Evolutionary conservation across 2,888 invertebrate genomes (phyloP).

Genomic region (Chymomyza caudatula): DNA sequence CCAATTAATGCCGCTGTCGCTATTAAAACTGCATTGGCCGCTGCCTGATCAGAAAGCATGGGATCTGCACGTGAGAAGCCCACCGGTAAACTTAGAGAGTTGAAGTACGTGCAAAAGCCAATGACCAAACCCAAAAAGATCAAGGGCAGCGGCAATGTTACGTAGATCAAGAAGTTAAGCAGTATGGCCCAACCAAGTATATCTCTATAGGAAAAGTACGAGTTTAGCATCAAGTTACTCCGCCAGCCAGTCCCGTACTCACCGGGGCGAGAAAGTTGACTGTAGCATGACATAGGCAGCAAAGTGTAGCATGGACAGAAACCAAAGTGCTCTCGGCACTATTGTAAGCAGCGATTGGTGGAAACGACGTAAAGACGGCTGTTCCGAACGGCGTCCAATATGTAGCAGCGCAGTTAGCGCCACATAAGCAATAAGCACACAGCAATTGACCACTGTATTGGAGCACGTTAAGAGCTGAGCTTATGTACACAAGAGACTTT

Average conservation of each 20-base stretch:
- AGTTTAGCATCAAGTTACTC: not conserved
- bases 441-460: conserved; percentile 44
- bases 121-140: conserved; percentile 81
- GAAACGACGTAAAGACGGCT: conserved; percentile 42
- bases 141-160: conserved; percentile 85
- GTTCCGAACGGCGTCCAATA: conserved; percentile 51
- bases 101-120: conserved; percentile 81
- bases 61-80: conserved; percentile 80
- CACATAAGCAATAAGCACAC: conserved; percentile 53
- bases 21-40: conserved; percentile 85
- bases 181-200: conserved; percentile 86
- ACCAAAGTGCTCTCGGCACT: conserved; percentile 76
- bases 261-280: conserved; percentile 78
- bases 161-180: conserved; percentile 85
- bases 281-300: conserved; percentile 82
- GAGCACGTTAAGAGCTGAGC: not conserved
- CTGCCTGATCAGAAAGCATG: conserved; percentile 80
- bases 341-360: conserved; percentile 48
- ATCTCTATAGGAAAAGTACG: conserved; percentile 78
- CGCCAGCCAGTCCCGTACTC: conserved; percentile 23
- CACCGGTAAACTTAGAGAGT: conserved; percentile 81
- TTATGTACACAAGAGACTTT: not conserved
- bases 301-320: conserved; percentile 81
- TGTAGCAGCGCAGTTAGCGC: conserved; percentile 50
- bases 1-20: conserved; percentile 87